Evolutionary conservation across 2,888 invertebrate species (phyloP).

Genomic region (Scaptomyza polygonia): DNA sequence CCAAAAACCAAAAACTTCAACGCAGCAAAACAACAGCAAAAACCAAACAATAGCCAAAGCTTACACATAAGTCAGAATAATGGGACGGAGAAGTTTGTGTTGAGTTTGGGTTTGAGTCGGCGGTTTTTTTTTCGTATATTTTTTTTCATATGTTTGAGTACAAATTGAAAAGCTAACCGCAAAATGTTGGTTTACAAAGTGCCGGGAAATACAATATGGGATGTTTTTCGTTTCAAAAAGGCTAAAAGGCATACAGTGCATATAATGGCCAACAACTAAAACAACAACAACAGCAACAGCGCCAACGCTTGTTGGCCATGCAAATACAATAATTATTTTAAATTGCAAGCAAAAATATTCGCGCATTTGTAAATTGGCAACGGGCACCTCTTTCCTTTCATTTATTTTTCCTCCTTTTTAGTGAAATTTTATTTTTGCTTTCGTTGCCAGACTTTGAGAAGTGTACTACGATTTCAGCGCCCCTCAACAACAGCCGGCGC

Average conservation of each 20-base stretch:
- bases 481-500: slow-evolving; percentile 27
- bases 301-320: slow-evolving; percentile 24
- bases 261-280: slow-evolving; percentile 30
- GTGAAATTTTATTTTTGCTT: slow-evolving; percentile 40
- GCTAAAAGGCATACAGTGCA: slow-evolving; percentile 18
- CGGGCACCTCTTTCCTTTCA: slow-evolving; percentile 8
- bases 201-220: slow-evolving; percentile 4
- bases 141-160: slow-evolving; percentile 13
- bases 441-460: slow-evolving; percentile 22
- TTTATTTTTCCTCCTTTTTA: slow-evolving; percentile 37
- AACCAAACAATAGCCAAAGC: slow-evolving; percentile 25
- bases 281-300: slow-evolving; percentile 16
- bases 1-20: slow-evolving; percentile 7
- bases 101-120: neutral
- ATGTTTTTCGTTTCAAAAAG: neutral
- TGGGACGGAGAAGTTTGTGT: neutral
- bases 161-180: slow-evolving; percentile 53
- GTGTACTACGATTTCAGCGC: slow-evolving; percentile 33
- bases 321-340: slow-evolving; percentile 71
- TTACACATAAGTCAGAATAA: neutral
- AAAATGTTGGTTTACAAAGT: slow-evolving; percentile 45
- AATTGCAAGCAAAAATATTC: slow-evolving; percentile 68
- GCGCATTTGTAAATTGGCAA: slow-evolving; percentile 69
- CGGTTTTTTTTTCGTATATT: too few relatives aligned
- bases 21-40: slow-evolving; percentile 5